Evolutionary conservation across 2,888 invertebrate species (phyloP).

Genomic region (Euzophera pinguis): DNA sequence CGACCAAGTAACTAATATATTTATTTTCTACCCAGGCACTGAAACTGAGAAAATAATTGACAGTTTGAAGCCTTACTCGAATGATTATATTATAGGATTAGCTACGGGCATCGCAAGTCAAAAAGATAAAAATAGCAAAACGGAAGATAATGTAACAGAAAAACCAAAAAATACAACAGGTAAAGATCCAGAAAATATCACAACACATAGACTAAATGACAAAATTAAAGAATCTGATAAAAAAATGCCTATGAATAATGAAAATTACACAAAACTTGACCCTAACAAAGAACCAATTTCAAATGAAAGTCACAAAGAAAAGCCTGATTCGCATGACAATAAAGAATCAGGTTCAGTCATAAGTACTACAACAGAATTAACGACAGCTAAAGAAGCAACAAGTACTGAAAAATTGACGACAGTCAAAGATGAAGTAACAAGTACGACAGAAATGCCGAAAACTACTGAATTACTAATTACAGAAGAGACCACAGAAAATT

Average conservation of each 20-base stretch:
- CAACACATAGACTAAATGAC: not conserved
- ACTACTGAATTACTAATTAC: too few relatives aligned
- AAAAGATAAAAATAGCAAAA: not conserved
- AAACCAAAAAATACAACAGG: not conserved
- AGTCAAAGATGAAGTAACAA: not conserved
- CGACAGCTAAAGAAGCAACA: not conserved
- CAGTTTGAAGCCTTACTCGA: slow-evolving; percentile 21
- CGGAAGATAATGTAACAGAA: not conserved
- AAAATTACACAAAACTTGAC: slow-evolving; percentile 16
- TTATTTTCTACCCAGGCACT: slow-evolving; percentile 41
- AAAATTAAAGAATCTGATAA: not conserved
- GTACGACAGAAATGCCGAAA: not conserved
- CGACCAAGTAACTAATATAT: slow-evolving; percentile 53
- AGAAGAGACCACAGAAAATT: too few relatives aligned
- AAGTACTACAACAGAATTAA: not conserved
- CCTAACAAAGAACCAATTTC: not conserved
- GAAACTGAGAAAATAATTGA: slow-evolving; percentile 24
- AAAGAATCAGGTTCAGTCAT: not conserved
- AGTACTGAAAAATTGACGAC: not conserved
- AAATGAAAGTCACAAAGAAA: not conserved
- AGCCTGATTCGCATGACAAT: not conserved
- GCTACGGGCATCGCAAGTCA: not conserved
- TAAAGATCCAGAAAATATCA: not conserved
- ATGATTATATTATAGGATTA: not conserved
- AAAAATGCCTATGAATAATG: slow-evolving; percentile 14